Evolutionary conservation across 2,113 vertebrate species (phyloP), one percentile per base, ranked within the genome.

Genomic region (Sinosuthora webbiana): DNA sequence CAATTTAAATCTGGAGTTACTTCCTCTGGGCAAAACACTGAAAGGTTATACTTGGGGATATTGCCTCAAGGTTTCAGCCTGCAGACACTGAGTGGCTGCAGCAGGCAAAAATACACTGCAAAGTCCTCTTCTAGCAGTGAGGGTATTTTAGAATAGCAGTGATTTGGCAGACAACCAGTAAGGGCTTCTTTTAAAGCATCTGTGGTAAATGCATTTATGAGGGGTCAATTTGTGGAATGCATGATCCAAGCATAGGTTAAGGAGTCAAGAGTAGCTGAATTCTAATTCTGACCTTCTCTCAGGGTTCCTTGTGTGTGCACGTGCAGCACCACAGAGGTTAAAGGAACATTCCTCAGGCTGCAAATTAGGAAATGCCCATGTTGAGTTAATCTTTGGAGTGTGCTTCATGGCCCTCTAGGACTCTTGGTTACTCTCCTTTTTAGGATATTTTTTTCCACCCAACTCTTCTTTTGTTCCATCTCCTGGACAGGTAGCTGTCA

Each of bases 81-180:
- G 62, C 79, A 94, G 95, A 95, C 75, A 57, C 47, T 56, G 49
- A 0, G 4, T 73, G 78, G 82, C 90, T 96, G 75, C 86, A 79
- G 65, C 8, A 88, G 83, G 73, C 95, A 96, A 95, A 97, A 97
- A 96, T 96, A 96, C 25, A 33, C 75, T 45, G 60, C 69, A 53
- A 55, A 91, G 30, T 63, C 67, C 52, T 95, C 1, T 11, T 73
- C 82, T 73, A 83, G 84, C 60, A 75, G n/a, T 56, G 57, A 16
- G 17, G 59, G 53, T 83, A 86, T 94, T 96, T 84, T 45, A 87
- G 92, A 94, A 81, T 57, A 67, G 84, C 75, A 93, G 33, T 0
- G 1, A 79, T 83, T 87, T 96, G 95, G 89, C 95, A 95, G 80
- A 33, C 35, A 71, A 95, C 90, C 89, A 93, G 75, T 69, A 78